Base-by-base conservation (phyloP, 2,888 invertebrate species). In the Netelia melanura region DNA sequence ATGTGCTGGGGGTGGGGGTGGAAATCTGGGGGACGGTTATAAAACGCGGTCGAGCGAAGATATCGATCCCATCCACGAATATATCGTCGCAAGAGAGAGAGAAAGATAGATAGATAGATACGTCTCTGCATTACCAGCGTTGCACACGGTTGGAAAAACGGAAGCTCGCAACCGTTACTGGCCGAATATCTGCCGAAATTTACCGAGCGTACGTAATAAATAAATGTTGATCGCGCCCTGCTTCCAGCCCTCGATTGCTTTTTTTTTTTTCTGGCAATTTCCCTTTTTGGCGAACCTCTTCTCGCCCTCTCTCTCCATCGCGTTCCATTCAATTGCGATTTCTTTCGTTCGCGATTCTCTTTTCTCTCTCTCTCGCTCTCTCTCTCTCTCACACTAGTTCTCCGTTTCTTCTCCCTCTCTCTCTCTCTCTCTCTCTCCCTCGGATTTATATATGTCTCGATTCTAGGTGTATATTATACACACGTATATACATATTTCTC, bases 151-250 rank as follows among this genome's bases (percentile, higher is more conserved):
- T 54, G 48, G 67, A 30, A 65, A 82, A 79, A 56, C 82, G 84
- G 84, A 86, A 86, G 84, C 74, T 86, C 58, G 77, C 78, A 54
- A 30, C 77, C 78, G 78, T 86, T 75, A 81, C 86, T 48, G 71
- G 67, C 44, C 75, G 83, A 84, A 84, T 84, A 86, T 84, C 81
- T 61, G 68, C 67, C 77, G 81, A 77, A 86, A 83, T 85, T 85
- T 85, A 85, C 85, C 80, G 85, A 83, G 81, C 76, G 85, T 83
- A 75, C 58, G 85, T 79, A 83, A 86, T 83, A 86, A 85, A 86
- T 85, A 85, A 86, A 86, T 83, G 68, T 85, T 75, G 81, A 86
- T 85, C 83, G 74, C 75, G 75, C 72, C 75, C 75, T 72, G 81
- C 77, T 77, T 81, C 72, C 68, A 68, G 38, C 70, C 48, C 61